Evolutionary conservation across 2,113 vertebrate genomes (phyloP).

Genomic region (Paedocypris sp.): DNA sequence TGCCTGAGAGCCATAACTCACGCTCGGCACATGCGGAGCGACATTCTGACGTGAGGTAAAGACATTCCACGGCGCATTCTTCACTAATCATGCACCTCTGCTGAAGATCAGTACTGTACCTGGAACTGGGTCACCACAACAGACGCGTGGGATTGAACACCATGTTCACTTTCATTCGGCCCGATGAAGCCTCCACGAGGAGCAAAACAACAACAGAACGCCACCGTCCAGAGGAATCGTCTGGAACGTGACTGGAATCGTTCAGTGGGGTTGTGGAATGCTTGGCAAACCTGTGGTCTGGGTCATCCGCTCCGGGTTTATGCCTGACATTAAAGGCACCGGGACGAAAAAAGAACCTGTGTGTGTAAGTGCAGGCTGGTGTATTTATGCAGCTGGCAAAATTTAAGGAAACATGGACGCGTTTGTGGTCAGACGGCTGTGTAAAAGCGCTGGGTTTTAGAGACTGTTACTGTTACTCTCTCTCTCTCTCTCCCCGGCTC

Average conservation of each 20-base stretch:
- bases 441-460: constrained; percentile 61
- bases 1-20: constrained; percentile 11
- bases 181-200: neutral
- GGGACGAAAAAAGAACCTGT: constrained; percentile 65
- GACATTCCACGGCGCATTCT: constrained; percentile 17
- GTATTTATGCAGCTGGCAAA: constrained; percentile 76
- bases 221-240: too few relatives aligned
- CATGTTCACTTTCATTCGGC: neutral
- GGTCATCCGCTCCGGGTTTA: constrained; percentile 39
- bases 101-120: neutral
- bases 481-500: neutral
- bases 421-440: constrained; percentile 59
- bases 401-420: constrained; percentile 57
- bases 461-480: constrained; percentile 51
- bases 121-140: neutral
- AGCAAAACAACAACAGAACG: neutral
- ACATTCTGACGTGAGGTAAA: constrained; percentile 1
- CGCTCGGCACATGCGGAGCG: neutral
- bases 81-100: neutral
- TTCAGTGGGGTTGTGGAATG: constrained; percentile 29
- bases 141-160: neutral
- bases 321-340: constrained; percentile 50
- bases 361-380: constrained; percentile 50
- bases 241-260: too few relatives aligned
- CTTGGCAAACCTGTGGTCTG: constrained; percentile 42